Evolutionary conservation across 2,113 vertebrate genomes (phyloP).

Genomic region (Hypomesus transpacificus): DNA sequence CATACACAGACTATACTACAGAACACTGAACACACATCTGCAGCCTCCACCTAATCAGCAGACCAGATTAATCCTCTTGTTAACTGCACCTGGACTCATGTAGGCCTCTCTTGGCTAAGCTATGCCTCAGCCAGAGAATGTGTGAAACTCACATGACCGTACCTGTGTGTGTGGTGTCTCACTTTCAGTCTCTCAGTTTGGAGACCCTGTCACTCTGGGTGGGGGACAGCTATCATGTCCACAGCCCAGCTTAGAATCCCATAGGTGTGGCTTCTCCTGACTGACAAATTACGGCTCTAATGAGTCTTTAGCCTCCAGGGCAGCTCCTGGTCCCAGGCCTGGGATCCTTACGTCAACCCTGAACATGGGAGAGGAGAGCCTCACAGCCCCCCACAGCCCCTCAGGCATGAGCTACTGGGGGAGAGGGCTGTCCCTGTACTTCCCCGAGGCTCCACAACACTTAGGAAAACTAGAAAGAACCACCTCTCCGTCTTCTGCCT

Average conservation of each 20-base stretch:
- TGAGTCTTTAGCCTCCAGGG: conserved; percentile 49
- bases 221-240: conserved; percentile 15
- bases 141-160: not conserved
- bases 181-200: no score
- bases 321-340: conserved; percentile 1
- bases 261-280: conserved; percentile 23
- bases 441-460: no score
- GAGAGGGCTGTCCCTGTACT: no score
- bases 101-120: conserved; percentile 30
- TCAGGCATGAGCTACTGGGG: no score
- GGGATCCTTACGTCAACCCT: not conserved
- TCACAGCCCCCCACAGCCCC: not conserved
- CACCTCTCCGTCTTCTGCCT: no score
- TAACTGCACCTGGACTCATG: conserved; percentile 43
- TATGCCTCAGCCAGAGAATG: conserved; percentile 15
- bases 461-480: no score
- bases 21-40: not conserved
- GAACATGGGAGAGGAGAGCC: not conserved
- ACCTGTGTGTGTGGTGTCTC: not conserved
- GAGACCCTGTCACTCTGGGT: no score
- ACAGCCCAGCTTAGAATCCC: conserved; percentile 41
- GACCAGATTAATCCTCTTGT: conserved; percentile 57
- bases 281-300: conserved; percentile 61
- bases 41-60: conserved; percentile 33
- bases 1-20: not conserved